Evolutionary conservation across 2,888 invertebrate species (phyloP), one percentile per base, ranked within the genome.

Genomic region (Gastracanthus pulcherrimus): DNA sequence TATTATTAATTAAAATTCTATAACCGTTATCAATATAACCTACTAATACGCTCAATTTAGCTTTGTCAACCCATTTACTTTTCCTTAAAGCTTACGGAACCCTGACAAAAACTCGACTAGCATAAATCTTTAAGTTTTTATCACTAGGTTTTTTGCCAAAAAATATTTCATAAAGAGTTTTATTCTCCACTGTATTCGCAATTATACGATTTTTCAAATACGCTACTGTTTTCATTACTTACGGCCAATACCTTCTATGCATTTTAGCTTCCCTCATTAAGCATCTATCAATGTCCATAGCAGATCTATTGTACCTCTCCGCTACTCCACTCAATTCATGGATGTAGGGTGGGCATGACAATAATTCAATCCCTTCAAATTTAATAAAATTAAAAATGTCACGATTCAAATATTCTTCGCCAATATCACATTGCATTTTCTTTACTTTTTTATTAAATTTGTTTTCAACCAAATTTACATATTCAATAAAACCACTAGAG

Each of bases 141-240:
- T 23, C 71, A 66, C 76, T 62, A 9, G 84, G 84, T 74, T 82
- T 85, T 45, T 55, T 36, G 2, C 48, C 13, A 48, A 85, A 83
- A 9, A 84, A 79, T 62, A 84, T 83, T 77, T 84, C 83, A 71
- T 81, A 85, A 2, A 79, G 83, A 19, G 84, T 74, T 66, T 83
- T 84, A 1, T 60, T 75, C 76, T 83, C 82, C 13, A 70, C 4
- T 7, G 83, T 82, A 55, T 83, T 83, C 1, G 80, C 82, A 29
- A 84, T 71, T 26, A 76, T 79, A 34, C 82, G 71, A 41, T 84
- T 83, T 74, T 82, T 84, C 38, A 84, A 72, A 71, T 84, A 83
- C 1, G 80, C 77, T 19, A 74, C 84, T 13, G 80, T 72, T 31
- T 80, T 80, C 34, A 55, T 74, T 23, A 82, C 26, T 72, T 76